Base-by-base conservation (phyloP, 35 echinoderm and acorn worm species). In the Patiria miniata region DNA sequence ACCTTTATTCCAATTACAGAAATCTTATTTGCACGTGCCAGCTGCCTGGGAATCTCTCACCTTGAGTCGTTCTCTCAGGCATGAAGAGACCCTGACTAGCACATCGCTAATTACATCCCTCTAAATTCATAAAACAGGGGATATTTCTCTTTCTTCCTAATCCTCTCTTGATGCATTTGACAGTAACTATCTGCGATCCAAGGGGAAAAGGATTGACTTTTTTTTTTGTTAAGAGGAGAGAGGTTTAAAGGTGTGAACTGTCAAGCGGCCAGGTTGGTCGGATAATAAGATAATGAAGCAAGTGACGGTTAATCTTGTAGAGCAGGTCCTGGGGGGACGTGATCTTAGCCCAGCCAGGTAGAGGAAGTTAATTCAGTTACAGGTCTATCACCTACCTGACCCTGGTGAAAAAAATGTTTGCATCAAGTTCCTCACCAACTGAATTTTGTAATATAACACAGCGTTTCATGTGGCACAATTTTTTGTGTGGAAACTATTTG, bases 251-350 rank as follows among this genome's bases (percentile, higher is more conserved):
- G 65, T 73, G 65, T 73, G 65, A 73, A 28, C 65, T 73, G 65
- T 34, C 65, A 73, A 73, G 26, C 29, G 65, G 65, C 34, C 7
- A 73, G 65, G 65, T 73, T 73, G 7, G 65, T 0, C 19, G 42
- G 8, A 73, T 73, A 73, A 73, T 73, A 23, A 73, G 65, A 73
- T 73, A 73, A 73, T 73, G 65, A 73, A 73, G 23, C 65, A 32
- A 23, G 65, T 14, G 26, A 23, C 65, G 29, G 65, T 10, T 73
- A 73, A 73, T 73, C 65, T 34, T 73, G 65, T 73, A 73, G 65
- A 73, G 2, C 10, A 9, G 65, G 65, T 73, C 65, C 65, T 34
- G 29, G 26, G 34, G 57, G 65, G 65, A 73, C 29, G 19, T 32
- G 26, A 32, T 73, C 26, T 73, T 73, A 34, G 65, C 19, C n/a